A percentile compares a stretch with the other conserved stretches of the same genome.
phyloP scores from a whole-genome alignment of 2,113 vertebrate genomes.

The Gyps fulvus region DNA sequence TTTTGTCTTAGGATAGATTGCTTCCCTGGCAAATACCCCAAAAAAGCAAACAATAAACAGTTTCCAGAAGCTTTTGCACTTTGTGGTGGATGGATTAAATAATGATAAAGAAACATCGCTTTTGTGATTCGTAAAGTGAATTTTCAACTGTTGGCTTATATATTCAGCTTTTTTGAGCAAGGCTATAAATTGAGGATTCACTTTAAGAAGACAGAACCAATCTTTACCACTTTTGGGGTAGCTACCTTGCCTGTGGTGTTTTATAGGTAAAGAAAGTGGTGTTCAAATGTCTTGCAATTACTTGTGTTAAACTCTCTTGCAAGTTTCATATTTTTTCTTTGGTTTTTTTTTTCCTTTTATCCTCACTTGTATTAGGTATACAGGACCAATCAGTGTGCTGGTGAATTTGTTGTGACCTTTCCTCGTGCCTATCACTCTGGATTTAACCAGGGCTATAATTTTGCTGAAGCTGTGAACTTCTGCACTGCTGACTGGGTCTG shows the following conservation, averaged over 20 bases:
- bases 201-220: neutral
- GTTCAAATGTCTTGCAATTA: neutral
- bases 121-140: neutral
- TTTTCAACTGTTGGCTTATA: neutral
- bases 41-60: neutral
- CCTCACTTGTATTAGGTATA: conserved; percentile 80
- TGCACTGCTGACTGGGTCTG: conserved; percentile 98
- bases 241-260: neutral
- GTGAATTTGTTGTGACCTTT: conserved; percentile 98
- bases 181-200: neutral
- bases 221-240: neutral
- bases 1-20: neutral
- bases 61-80: neutral
- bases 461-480: conserved; percentile 98
- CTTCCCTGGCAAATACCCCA: neutral
- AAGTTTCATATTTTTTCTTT: neutral
- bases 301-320: neutral
- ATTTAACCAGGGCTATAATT: conserved; percentile 99
- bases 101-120: neutral
- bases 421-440: conserved; percentile 98
- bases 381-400: conserved; percentile 97
- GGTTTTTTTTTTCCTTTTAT: neutral
- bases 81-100: neutral
- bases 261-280: neutral
- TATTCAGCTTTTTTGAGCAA: neutral